Evolutionary conservation across 2,113 vertebrate species (phyloP), one percentile per base, ranked within the genome.

Genomic region (Anthoscopus minutus): DNA sequence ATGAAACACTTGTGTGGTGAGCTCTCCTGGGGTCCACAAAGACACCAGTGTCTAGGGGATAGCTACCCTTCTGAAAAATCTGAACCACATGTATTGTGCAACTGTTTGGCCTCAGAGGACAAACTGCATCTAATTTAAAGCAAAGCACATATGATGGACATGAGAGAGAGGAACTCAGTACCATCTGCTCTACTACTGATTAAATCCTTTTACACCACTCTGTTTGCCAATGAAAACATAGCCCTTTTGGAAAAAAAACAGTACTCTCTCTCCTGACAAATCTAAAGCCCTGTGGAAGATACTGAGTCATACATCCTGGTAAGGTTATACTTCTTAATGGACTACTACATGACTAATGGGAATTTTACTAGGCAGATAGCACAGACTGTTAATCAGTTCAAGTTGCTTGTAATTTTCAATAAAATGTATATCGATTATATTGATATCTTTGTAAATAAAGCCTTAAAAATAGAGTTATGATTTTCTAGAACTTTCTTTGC

Each of bases 101-200:
- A 78, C 48, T 85, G 73, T 93, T 89, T 91, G 66, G 74, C 48
- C 81, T 80, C 66, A 80, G 66, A 93, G 53, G 66, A 91, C 40
- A 85, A 78, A 76, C 20, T 76, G 65, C n/a, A 74, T 76, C 85
- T 93, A 94, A 94, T 65, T 96, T 71, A 82, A 95, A 79, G 78
- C 66, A 91, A 94, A 91, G 65, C 40, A 79, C 87, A 82, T 54
- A 86, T 40, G 74, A 96, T 71, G 54, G 92, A 81, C 87, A 69
- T 67, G n/a, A 93, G 70, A 89, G n/a, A 93, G 70, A 89, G 48
- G 50, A 82, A 40, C 69, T 91, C 40, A 44, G 40, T 72, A 85
- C 73, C 89, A 87, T 85, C 92, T 95, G 87, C 57, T 96, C 42
- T 85, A 54, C 61, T 74, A 60, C 81, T 67, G 84, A 76, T 93